Conservation (phyloP, 2,113 vertebrate genomes). For the Hydrochoerus hydrochaeris region DNA sequence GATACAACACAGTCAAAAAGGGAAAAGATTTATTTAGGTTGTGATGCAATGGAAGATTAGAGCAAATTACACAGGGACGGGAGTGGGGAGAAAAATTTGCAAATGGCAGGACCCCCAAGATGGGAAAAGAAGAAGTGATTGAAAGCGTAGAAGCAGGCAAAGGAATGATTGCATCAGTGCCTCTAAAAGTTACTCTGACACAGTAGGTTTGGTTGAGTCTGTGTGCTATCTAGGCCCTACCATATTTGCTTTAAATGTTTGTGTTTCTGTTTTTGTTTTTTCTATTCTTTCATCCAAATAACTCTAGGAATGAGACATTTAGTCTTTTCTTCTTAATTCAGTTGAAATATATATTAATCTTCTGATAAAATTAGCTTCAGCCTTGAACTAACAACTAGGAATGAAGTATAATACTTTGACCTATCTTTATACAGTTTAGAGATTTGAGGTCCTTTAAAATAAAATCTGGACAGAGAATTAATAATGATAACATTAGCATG, state of each 20-base stretch:
- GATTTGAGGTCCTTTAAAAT: background rate
- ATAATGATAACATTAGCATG: background rate
- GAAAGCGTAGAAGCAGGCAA: background rate
- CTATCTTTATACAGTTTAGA: background rate
- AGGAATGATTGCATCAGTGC: background rate
- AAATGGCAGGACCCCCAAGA: background rate
- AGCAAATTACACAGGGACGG: background rate
- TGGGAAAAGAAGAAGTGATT: background rate
- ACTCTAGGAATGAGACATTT: background rate
- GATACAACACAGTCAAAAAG: constrained; percentile 12
- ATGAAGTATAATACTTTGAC: background rate
- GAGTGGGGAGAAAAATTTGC: background rate
- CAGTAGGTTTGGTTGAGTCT: background rate
- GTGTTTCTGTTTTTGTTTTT: background rate
- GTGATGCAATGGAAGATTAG: background rate
- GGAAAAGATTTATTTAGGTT: background rate
- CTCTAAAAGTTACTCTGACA: background rate
- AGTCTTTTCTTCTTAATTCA: background rate
- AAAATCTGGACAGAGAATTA: background rate
- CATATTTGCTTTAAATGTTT: background rate
- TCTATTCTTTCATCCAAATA: background rate
- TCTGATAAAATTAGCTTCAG: background rate
- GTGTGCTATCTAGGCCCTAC: background rate
- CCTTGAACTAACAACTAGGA: constrained; percentile 24
- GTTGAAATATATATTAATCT: background rate